Evolutionary conservation across 2,113 vertebrate genomes (phyloP), one percentile per base, ranked within the genome.

Genomic region (Phylloscopus whistleri): DNA sequence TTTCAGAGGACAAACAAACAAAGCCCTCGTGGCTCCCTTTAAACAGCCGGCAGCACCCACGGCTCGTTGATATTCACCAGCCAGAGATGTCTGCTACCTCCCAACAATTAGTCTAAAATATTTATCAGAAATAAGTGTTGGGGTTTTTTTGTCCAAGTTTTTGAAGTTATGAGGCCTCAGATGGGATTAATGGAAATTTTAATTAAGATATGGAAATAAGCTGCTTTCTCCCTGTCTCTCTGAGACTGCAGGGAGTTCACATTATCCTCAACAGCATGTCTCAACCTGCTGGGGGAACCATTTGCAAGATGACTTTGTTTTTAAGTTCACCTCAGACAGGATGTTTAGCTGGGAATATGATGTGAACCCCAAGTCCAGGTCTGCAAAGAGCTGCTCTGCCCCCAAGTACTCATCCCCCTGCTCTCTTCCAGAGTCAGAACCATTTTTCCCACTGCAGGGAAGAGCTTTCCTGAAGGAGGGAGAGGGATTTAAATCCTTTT

Each of bases 181-280:
- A 97, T 97, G 96, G 97, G 97, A 97, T 97, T 97, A 97, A 97
- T 96, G 91, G 96, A 97, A 97, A 97, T 95, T 96, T 97, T 97
- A 97, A 97, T 97, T 97, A 97, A 97, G 97, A 97, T 97, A 97
- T 97, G 97, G 97, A 97, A 97, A 97, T 97, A 96, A 97, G 96
- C 96, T 95, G 87, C 96, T 96, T 96, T 96, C 96, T 94, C 93
- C 96, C 96, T 84, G 88, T 92, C 91, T 94, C 84, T 93, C 83
- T 41, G 89, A 95, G 89, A 70, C 97, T 97, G 92, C 89, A 62
- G 94, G 90, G 97, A 97, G 95, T 94, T 94, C 93, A 95, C 79
- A 77, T 94, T 93, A 91, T 96, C 92, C 94, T 88, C 94, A 93
- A 94, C 95, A 96, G 91, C 82, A 20, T 93, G 80, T 86, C 93